These are phyloP conservation scores for Bruchidius siliquastri DNA, from an alignment of 2,888 invertebrate species.

Conservation along the genomic window DNA sequence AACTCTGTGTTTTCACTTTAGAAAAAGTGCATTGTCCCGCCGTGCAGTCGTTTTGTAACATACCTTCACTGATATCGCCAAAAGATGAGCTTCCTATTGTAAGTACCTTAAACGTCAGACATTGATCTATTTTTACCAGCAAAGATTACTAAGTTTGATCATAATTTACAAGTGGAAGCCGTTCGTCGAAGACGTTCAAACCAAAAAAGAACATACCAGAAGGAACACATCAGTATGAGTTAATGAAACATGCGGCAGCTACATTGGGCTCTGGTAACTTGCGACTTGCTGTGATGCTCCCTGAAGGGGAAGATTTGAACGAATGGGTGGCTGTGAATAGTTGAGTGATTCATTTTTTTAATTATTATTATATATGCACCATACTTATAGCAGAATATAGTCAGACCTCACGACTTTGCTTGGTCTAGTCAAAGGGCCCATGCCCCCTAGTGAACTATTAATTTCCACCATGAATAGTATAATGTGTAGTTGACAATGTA, in stretches of 20 bases:
- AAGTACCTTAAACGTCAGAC: constrained; percentile 43
- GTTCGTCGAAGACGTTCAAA: constrained; percentile 96
- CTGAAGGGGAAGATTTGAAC: constrained; percentile 98
- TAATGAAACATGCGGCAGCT: constrained; percentile 99
- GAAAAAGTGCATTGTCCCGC: constrained; percentile 1
- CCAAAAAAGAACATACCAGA: constrained; percentile 99
- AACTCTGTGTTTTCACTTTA: constrained; percentile 5
- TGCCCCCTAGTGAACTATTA: no score
- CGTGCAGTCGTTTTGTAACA: constrained; percentile 1
- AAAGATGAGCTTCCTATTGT: constrained; percentile 57
- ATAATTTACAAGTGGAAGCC: constrained; percentile 65
- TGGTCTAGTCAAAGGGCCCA: no score
- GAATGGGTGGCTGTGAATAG: constrained; percentile 99
- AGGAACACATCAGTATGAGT: constrained; percentile 96
- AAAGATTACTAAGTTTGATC: constrained; percentile 1
- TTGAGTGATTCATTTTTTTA: constrained; percentile 54
- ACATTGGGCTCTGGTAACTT: constrained; percentile 97
- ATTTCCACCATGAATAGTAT: no score
- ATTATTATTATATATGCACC: constrained; percentile 1
- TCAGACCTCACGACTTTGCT: no score
- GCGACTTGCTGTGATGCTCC: constrained; percentile 90
- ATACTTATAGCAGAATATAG: not conserved
- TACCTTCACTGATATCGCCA: not conserved
- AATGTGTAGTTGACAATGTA: no score
- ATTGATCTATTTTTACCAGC: constrained; percentile 26